Evolutionary conservation across 2,888 invertebrate species (phyloP).

Genomic region (Quadriops clusia): DNA sequence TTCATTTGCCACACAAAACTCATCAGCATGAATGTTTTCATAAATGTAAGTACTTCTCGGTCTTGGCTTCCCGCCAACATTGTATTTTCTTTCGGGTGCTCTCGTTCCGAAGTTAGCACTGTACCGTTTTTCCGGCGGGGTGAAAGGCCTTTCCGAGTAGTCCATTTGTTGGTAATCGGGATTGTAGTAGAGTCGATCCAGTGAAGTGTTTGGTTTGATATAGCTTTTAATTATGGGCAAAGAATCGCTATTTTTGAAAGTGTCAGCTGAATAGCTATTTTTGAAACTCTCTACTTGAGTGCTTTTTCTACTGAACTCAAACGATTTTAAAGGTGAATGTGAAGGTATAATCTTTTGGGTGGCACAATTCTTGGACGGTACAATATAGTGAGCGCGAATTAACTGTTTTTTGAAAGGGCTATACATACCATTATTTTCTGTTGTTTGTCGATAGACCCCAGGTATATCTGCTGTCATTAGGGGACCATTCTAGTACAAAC

Average conservation of each 20-base stretch:
- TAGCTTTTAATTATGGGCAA: constrained; percentile 3
- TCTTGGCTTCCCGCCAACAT: constrained; percentile 13
- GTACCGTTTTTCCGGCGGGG: constrained; percentile 33
- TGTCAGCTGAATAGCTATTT: too few species aligned
- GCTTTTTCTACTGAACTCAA: too few species aligned
- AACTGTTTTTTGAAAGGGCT: constrained; percentile 32
- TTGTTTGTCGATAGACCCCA: constrained; percentile 35
- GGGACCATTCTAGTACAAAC: constrained; percentile 29
- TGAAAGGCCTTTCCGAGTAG: constrained; percentile 23
- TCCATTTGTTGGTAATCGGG: too few species aligned
- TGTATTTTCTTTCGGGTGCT: constrained; percentile 12
- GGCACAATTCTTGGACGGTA: constrained; percentile 34
- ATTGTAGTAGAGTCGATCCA: too few species aligned
- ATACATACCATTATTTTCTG: constrained; percentile 37
- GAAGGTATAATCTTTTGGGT: constrained; percentile 29
- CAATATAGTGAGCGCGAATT: constrained; percentile 29
- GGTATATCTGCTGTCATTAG: constrained; percentile 13
- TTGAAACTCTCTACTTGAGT: too few species aligned
- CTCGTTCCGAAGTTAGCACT: constrained; percentile 28
- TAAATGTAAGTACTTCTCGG: constrained; percentile 31
- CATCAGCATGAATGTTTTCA: constrained; percentile 29
- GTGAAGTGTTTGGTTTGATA: too few species aligned
- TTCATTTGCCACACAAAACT: constrained; percentile 22
- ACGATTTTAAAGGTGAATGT: too few species aligned
- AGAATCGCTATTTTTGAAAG: neutral